Evolutionary conservation across 2,797 vertebrate species (phyloP).

Genomic region (Merluccius polli): DNA sequence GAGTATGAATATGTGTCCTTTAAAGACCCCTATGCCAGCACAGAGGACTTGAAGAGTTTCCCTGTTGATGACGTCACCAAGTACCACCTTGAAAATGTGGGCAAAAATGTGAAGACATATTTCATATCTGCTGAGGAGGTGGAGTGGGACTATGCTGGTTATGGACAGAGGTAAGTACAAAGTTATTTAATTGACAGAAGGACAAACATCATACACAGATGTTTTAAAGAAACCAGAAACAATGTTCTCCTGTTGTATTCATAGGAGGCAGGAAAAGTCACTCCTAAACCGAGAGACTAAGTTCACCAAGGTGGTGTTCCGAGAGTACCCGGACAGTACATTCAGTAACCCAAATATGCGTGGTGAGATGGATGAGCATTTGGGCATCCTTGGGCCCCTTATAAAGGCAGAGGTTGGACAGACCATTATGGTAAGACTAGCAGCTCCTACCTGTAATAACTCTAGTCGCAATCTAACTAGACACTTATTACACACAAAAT

Average conservation of each 20-base stretch:
- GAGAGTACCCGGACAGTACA: conserved; percentile 80
- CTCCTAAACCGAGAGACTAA: conserved; percentile 51
- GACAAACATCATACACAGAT: background rate
- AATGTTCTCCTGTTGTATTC: background rate
- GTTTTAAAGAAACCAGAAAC: background rate
- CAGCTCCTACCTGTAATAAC: background rate
- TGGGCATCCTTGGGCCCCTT: conserved; percentile 90
- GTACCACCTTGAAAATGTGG: conserved; percentile 72
- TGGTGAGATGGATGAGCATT: conserved; percentile 86
- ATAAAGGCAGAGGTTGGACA: conserved; percentile 91
- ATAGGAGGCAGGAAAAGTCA: conserved; percentile 66
- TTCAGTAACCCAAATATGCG: conserved; percentile 76
- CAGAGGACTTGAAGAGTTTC: conserved; percentile 62
- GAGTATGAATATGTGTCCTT: conserved; percentile 77
- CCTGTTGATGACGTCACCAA: conserved; percentile 73
- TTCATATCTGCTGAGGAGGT: conserved; percentile 89
- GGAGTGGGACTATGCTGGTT: conserved; percentile 85
- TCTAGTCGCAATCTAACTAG: background rate
- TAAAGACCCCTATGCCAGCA: conserved; percentile 82
- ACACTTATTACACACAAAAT: background rate
- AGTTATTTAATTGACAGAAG: background rate
- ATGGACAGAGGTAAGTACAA: conserved; percentile 67
- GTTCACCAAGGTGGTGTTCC: conserved; percentile 87
- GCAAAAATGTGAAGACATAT: conserved; percentile 75
- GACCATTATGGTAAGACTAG: conserved; percentile 80